Evolutionary conservation across 2,888 invertebrate genomes (phyloP).

Genomic region (Charanyca ferruginea): DNA sequence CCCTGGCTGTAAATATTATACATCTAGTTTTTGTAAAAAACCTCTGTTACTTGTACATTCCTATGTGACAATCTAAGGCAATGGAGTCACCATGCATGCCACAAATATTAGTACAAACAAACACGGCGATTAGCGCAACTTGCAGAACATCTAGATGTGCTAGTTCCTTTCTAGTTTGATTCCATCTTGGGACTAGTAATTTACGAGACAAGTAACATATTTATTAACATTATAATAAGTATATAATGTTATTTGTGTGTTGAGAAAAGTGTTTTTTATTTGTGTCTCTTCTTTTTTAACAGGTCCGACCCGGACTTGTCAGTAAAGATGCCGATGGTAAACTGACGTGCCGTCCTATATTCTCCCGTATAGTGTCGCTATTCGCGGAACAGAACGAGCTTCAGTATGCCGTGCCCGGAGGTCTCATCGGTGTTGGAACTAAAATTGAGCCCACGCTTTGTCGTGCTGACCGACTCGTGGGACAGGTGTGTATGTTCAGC

Average conservation of each 20-base stretch:
- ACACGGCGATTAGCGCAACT: background rate
- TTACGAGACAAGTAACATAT: too few species aligned
- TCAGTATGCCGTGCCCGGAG: conserved; percentile 99
- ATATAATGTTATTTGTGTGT: too few species aligned
- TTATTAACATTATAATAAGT: too few species aligned
- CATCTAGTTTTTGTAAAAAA: too few species aligned
- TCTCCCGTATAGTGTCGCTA: conserved; percentile 98
- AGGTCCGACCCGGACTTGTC: conserved; percentile 98
- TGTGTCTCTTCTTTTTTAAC: conserved; percentile 11
- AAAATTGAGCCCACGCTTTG: conserved; percentile 99
- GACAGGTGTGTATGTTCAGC: conserved; percentile 92
- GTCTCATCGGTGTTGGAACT: conserved; percentile 99
- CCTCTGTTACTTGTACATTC: too few species aligned
- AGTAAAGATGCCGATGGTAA: conserved; percentile 99
- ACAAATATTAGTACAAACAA: conserved; percentile 15
- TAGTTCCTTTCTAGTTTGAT: background rate
- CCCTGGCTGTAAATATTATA: too few species aligned
- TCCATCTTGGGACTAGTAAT: too few species aligned
- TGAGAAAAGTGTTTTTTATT: too few species aligned
- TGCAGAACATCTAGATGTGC: background rate
- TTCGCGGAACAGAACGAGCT: conserved; percentile 99
- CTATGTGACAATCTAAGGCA: too few species aligned
- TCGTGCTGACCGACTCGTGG: conserved; percentile 99
- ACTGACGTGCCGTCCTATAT: conserved; percentile 98
- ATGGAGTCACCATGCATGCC: too few species aligned